Evolutionary conservation across 2,797 vertebrate species (phyloP).

Genomic region (Meriones psammophilus): DNA sequence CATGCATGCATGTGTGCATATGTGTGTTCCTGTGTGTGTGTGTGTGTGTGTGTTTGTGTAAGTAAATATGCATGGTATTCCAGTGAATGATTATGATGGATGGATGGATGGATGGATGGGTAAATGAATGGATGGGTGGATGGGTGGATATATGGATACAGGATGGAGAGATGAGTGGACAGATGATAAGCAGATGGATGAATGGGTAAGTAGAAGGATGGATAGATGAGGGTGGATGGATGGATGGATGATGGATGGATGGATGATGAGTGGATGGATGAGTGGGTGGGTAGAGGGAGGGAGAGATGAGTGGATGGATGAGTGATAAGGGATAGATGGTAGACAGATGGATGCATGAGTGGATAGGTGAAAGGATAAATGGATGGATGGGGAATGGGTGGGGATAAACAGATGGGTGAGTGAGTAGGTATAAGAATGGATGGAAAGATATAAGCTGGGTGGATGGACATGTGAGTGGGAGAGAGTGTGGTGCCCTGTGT

Average conservation of each 20-base stretch:
- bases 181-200: too few species aligned
- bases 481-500: not conserved
- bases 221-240: fast-evolving
- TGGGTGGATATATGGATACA: not conserved
- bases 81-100: not conserved
- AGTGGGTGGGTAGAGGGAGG: too few species aligned
- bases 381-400: fast-evolving
- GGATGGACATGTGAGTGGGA: not conserved
- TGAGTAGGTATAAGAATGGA: not conserved
- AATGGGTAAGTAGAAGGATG: not conserved
- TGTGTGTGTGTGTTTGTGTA: not conserved
- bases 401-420: too few species aligned
- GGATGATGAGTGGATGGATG: too few species aligned
- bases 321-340: fast-evolving
- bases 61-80: not conserved
- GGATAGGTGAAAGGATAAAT: fast-evolving
- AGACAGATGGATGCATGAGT: fast-evolving
- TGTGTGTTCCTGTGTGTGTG: too few species aligned
- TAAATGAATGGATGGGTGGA: not conserved
- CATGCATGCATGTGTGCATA: fast-evolving
- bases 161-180: too few species aligned
- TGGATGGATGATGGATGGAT: too few species aligned
- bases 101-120: not conserved
- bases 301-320: not conserved
- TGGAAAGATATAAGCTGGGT: not conserved